Evolutionary conservation across 2,888 invertebrate genomes (phyloP), one percentile per base, ranked within the genome.

Genomic region (Smittia aterrima): DNA sequence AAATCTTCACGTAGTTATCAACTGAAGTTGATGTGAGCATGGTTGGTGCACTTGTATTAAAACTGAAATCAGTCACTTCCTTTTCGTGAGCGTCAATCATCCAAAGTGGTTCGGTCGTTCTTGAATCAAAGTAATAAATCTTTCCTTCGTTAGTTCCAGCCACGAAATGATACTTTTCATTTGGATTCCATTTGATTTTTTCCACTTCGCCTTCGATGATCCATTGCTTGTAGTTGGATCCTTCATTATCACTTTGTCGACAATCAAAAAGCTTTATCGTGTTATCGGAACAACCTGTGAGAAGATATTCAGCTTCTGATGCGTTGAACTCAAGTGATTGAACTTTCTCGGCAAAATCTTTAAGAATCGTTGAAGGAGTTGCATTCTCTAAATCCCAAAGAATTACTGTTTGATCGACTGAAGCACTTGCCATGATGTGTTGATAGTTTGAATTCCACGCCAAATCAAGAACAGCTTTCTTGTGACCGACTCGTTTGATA

Each of bases 311-410:
- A 0, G 91, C 87, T 81, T 96, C 95, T 38, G 86, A 84, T 3
- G 91, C 90, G 84, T 95, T 95, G 89, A 95, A 97, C 76, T 89
- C 85, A 3, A 96, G 79, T 0, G 91, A 86, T 80, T 96, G 95
- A 0, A 96, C 91, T 83, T 95, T 95, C 78, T 95, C 93, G 66
- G 87, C 82, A 79, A 93, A 95, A 38, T 87, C 87, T 74, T 84
- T 84, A 4, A 96, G 85, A 75, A 88, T 91, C 0, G 91, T 91
- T 73, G 91, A 92, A 0, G 93, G 90, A 75, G 85, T 85, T 9
- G 91, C 90, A 77, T 88, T 88, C 78, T 94, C 92, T 79, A 98
- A 84, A 83, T 98, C 98, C 98, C 98, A 98, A 0, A 98, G 81
- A 22, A 93, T 85, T 3, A 95, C 89, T 1, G 92, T 92, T 78